These are phyloP conservation scores for Addax nasomaculatus DNA, from an alignment of 2,113 vertebrate species.

Conservation along the genomic window DNA sequence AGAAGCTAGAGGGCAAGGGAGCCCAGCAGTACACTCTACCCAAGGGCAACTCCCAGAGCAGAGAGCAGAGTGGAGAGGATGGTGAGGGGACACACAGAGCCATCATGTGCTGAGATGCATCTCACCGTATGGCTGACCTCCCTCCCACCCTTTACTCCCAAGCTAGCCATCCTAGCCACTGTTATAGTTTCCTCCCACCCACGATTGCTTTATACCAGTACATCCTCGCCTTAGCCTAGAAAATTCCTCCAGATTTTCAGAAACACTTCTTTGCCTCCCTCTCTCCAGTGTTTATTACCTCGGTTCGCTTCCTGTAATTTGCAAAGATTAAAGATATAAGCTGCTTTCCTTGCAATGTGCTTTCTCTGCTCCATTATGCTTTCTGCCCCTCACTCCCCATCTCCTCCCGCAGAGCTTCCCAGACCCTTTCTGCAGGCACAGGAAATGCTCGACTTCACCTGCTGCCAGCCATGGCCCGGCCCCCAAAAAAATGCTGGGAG, in stretches of 20 bases:
- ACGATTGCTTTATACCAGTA: not conserved
- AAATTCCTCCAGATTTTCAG: constrained; percentile 38
- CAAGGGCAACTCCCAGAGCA: not conserved
- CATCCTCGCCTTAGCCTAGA: constrained; percentile 32
- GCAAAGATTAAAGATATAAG: constrained; percentile 69
- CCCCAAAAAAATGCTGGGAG: not conserved
- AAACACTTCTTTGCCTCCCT: not conserved
- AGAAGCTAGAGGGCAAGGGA: not conserved
- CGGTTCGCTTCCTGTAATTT: constrained; percentile 52
- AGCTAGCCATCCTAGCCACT: not conserved
- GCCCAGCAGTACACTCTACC: not conserved
- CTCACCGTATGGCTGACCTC: not conserved
- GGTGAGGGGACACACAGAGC: fast-evolving
- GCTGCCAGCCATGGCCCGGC: fast-evolving
- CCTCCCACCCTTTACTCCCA: not conserved
- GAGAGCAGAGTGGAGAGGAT: not conserved
- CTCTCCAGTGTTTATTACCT: constrained; percentile 43
- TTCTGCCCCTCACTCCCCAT: not conserved
- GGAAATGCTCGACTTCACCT: not conserved
- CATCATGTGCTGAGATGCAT: not conserved
- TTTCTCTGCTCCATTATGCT: constrained; percentile 31
- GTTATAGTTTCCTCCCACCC: not conserved
- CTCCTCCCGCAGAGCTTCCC: not conserved
- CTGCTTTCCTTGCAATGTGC: constrained; percentile 39
- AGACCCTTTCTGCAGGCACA: not conserved